A percentile compares a stretch with the other conserved stretches of the same genome.
Conservation (phyloP, 2,113 vertebrate genomes). For the Ancistrus triradiatus region DNA sequence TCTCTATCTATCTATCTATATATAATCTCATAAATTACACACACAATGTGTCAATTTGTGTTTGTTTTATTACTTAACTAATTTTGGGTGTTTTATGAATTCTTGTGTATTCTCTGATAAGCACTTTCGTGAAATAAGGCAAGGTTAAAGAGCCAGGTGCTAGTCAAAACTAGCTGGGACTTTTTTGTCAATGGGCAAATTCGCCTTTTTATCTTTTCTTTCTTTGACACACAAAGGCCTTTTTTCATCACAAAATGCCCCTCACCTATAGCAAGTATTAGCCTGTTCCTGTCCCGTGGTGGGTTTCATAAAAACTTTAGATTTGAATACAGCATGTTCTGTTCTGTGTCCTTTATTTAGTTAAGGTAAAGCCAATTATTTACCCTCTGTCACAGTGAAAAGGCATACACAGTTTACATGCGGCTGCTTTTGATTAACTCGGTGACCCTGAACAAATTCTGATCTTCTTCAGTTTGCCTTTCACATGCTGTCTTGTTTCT, state of each 20-base stretch:
- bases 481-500: conserved; percentile 27
- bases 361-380: conserved; percentile 26
- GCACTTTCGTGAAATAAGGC: background rate
- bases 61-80: too few species aligned
- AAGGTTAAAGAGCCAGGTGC: too few species aligned
- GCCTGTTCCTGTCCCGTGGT: too few species aligned
- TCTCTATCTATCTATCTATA: too few species aligned
- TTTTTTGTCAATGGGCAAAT: conserved; percentile 1
- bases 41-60: too few species aligned
- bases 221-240: too few species aligned
- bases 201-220: background rate
- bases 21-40: too few species aligned
- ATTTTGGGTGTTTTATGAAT: background rate
- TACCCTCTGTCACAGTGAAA: background rate
- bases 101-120: background rate
- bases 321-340: too few species aligned
- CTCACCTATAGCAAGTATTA: too few species aligned
- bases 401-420: conserved; percentile 15
- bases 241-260: too few species aligned
- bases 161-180: conserved; percentile 10
- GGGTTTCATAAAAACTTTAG: too few species aligned
- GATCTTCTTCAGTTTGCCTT: conserved; percentile 2
- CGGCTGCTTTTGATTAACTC: background rate
- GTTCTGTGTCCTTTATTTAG: conserved; percentile 13
- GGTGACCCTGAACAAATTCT: conserved; percentile 18